phyloP scores from a whole-genome alignment of 2,113 vertebrate species.

The Lutjanus erythropterus region DNA sequence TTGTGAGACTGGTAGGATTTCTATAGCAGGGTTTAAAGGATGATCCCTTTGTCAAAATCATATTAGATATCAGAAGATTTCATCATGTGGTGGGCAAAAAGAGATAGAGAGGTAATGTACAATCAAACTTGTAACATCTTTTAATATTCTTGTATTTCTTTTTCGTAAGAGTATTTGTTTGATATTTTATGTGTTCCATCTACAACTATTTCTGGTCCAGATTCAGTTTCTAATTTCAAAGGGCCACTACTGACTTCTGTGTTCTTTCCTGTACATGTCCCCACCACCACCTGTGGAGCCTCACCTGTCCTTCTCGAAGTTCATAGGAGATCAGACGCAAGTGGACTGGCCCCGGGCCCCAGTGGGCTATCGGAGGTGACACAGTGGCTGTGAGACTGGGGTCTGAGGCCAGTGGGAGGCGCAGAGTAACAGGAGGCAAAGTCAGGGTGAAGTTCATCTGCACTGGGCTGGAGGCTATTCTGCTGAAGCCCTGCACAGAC shows the following conservation, averaged over 20 bases:
- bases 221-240: not conserved
- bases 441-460: slow-evolving; percentile 88
- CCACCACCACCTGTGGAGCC: not conserved
- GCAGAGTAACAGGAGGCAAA: slow-evolving; percentile 85
- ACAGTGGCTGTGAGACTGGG: slow-evolving; percentile 83
- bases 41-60: too few species aligned
- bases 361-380: slow-evolving; percentile 89
- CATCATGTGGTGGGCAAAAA: too few species aligned
- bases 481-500: slow-evolving; percentile 85
- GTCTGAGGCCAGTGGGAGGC: slow-evolving; percentile 87
- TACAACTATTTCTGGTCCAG: not conserved
- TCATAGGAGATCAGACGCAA: slow-evolving; percentile 90
- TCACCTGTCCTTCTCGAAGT: slow-evolving; percentile 91
- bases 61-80: too few species aligned
- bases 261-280: not conserved
- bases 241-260: not conserved
- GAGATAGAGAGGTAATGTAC: too few species aligned
- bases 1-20: too few species aligned
- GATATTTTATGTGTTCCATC: too few species aligned
- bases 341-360: slow-evolving; percentile 87
- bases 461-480: slow-evolving; percentile 86
- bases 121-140: too few species aligned
- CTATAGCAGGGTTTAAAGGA: too few species aligned
- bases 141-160: too few species aligned
- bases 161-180: too few species aligned